A percentile compares a stretch with the other conserved stretches of the same genome.
phyloP scores from a whole-genome alignment of 2,797 vertebrate genomes.

The Rhinogobio ventralis region DNA sequence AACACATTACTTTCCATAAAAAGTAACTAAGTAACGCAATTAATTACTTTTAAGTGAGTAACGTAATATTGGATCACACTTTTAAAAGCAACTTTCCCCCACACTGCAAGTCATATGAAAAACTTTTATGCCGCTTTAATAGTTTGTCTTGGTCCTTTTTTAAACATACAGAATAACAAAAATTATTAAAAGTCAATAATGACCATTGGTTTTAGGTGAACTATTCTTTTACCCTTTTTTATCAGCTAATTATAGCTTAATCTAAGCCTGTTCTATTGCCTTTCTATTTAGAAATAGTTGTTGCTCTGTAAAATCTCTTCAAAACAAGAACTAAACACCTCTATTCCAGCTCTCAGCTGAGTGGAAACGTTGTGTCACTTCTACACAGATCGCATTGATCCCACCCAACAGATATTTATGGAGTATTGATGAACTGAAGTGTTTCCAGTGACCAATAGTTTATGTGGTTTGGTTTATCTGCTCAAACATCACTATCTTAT shows the following conservation, averaged over 20 bases:
- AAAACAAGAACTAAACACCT: not conserved
- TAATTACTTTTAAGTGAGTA: not conserved
- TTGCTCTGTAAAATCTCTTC: not conserved
- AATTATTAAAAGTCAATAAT: not conserved
- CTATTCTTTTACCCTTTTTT: not conserved
- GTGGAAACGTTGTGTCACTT: not conserved
- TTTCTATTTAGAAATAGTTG: not conserved
- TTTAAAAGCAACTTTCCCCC: not conserved
- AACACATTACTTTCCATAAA: too few relatives aligned
- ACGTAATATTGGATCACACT: not conserved
- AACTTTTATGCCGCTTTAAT: not conserved
- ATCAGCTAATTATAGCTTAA: not conserved
- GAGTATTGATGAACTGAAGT: slow-evolving; percentile 23
- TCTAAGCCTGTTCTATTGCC: not conserved
- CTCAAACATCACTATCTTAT: slow-evolving; percentile 77
- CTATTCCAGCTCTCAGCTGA: too few relatives aligned
- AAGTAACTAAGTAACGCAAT: not conserved
- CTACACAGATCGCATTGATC: not conserved
- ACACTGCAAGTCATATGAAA: not conserved
- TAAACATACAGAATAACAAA: not conserved
- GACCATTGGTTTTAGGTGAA: not conserved
- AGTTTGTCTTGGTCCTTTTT: not conserved
- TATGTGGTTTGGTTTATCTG: slow-evolving; percentile 50
- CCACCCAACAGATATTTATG: not conserved
- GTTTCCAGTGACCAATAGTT: not conserved